Conservation (phyloP, 2,113 vertebrate genomes). For the Anguilla japonica region DNA sequence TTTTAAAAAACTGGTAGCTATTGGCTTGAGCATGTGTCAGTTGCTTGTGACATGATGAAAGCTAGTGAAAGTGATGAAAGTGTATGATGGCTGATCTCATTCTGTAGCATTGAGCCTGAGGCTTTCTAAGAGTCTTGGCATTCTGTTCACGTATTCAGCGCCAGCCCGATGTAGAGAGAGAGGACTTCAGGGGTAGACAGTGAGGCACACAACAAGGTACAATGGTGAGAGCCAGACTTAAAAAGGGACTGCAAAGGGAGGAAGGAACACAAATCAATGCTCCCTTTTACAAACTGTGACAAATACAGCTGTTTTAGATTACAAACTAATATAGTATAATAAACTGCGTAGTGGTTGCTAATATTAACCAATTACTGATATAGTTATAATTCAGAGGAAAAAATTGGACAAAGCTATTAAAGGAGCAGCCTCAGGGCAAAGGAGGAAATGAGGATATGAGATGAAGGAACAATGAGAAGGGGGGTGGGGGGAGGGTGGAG, state of each 20-base stretch:
- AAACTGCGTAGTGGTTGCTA: neutral
- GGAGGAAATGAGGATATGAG: neutral
- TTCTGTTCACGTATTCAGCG: constrained; percentile 88
- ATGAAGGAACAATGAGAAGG: neutral
- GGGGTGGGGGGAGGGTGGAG: neutral
- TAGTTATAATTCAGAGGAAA: neutral
- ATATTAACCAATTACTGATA: neutral
- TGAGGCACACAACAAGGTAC: neutral
- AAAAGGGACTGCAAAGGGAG: neutral
- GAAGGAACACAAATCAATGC: neutral
- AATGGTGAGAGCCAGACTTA: no score
- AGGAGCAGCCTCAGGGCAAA: neutral
- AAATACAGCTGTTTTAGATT: neutral
- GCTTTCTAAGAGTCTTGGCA: constrained; percentile 85
- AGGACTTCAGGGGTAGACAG: neutral
- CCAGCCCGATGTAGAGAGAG: constrained; percentile 65
- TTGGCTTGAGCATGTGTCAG: neutral
- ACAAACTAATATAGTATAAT: neutral
- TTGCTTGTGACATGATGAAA: neutral
- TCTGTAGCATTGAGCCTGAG: constrained; percentile 84
- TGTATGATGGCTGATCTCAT: constrained; percentile 63
- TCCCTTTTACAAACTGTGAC: neutral
- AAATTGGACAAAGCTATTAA: neutral
- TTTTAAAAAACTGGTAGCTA: neutral
- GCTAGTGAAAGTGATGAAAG: no score